Evolutionary conservation across 2,113 vertebrate species (phyloP).

Genomic region (Neolamprologus falcicula): DNA sequence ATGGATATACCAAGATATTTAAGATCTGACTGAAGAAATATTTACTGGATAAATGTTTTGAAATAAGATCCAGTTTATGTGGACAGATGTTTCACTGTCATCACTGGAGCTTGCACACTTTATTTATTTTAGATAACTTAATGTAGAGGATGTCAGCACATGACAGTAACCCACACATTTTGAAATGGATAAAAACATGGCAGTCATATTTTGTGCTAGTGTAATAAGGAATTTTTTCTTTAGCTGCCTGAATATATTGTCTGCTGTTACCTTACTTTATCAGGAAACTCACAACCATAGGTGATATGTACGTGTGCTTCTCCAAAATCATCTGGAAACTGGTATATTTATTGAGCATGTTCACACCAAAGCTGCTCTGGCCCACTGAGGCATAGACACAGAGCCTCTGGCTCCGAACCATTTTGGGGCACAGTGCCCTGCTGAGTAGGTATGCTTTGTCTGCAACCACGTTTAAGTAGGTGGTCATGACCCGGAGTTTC

Average conservation of each 20-base stretch:
- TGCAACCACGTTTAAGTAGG: not conserved
- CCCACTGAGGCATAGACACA: not conserved
- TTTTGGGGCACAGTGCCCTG: not conserved
- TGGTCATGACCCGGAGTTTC: not conserved
- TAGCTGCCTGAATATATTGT: not conserved
- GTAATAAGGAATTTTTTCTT: not conserved
- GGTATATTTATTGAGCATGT: not conserved
- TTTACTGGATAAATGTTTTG: not conserved
- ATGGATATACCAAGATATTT: not conserved
- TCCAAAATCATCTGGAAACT: not conserved
- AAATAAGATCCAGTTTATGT: not conserved
- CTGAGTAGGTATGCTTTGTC: not conserved
- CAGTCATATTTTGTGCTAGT: not conserved
- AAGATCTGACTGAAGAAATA: not conserved
- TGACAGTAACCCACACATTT: not conserved
- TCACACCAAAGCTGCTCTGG: not conserved
- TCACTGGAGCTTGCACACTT: not conserved
- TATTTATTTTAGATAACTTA: not conserved
- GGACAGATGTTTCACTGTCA: not conserved
- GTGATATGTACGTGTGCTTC: not conserved
- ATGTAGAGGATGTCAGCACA: not conserved
- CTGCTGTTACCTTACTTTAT: not conserved
- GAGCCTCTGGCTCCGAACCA: not conserved
- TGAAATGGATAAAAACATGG: not conserved
- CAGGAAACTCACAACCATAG: not conserved